Conservation (phyloP, 2,797 vertebrate genomes). For the Dromococcyx pavoninus region DNA sequence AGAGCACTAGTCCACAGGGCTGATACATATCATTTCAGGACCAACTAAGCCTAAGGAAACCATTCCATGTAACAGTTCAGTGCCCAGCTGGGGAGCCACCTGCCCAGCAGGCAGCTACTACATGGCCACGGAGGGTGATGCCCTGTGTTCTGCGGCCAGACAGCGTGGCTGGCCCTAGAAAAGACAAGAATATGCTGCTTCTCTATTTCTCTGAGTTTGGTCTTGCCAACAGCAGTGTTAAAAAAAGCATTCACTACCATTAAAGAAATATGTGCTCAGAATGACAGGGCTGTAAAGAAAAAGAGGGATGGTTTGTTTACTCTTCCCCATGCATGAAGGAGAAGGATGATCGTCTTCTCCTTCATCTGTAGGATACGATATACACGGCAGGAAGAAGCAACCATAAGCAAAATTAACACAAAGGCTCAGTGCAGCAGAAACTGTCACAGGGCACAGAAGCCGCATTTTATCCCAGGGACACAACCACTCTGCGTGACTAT, state of each 20-base stretch:
- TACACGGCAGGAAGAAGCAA: neutral
- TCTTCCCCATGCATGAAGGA: neutral
- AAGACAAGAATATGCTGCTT: neutral
- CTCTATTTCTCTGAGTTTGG: neutral
- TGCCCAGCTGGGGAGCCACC: neutral
- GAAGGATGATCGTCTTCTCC: neutral
- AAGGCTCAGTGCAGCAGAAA: neutral
- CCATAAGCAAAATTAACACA: neutral
- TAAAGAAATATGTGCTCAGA: neutral
- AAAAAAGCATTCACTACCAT: neutral
- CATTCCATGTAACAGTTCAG: neutral
- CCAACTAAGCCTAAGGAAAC: neutral
- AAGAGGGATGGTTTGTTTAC: neutral
- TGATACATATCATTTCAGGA: neutral
- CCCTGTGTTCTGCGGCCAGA: neutral
- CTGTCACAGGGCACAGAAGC: neutral
- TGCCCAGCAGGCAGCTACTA: neutral
- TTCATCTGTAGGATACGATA: neutral
- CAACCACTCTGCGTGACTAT: neutral
- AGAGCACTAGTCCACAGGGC: neutral
- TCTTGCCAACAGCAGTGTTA: neutral
- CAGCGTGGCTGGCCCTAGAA: neutral
- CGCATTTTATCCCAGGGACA: neutral
- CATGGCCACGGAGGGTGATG: neutral
- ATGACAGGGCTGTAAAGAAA: neutral